phyloP scores from a whole-genome alignment of 2,797 vertebrate genomes.

The Pogonophryne albipinna region DNA sequence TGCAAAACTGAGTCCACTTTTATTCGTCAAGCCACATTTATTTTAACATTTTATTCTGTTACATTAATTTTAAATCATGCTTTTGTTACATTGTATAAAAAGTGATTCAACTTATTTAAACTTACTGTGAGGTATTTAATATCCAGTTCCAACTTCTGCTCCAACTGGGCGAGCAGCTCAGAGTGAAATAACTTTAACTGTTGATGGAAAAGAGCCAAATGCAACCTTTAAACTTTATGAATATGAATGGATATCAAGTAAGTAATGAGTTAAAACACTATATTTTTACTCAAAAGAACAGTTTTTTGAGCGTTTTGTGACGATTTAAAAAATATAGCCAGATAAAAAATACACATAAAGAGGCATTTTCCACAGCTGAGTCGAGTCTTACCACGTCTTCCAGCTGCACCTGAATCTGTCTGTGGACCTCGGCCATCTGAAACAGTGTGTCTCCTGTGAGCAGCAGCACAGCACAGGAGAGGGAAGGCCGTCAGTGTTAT shows the following conservation, averaged over 20 bases:
- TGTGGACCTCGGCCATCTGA: slow-evolving; percentile 92
- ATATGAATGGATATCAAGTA: no score
- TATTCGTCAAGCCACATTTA: not conserved
- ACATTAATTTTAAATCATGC: not conserved
- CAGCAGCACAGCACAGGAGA: slow-evolving; percentile 20
- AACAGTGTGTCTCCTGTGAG: slow-evolving; percentile 88
- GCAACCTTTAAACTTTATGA: not conserved
- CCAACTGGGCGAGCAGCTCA: slow-evolving; percentile 88
- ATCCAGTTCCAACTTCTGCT: slow-evolving; percentile 90
- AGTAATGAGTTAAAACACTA: no score
- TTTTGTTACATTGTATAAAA: slow-evolving; percentile 5
- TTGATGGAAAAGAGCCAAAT: slow-evolving; percentile 24
- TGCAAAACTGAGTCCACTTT: not conserved
- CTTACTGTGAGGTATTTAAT: slow-evolving; percentile 90
- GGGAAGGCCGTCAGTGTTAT: slow-evolving; percentile 3
- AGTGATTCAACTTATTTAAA: slow-evolving; percentile 13
- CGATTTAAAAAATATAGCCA: no score
- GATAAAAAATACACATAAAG: no score
- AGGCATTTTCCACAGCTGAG: not conserved
- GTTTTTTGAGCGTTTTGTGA: no score
- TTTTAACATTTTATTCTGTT: not conserved
- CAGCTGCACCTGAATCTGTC: slow-evolving; percentile 91
- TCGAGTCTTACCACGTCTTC: slow-evolving; percentile 87
- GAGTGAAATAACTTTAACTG: slow-evolving; percentile 90
- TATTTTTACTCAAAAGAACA: no score